Conservation (phyloP, 2,888 invertebrate genomes). For the Eupithecia abbreviata region DNA sequence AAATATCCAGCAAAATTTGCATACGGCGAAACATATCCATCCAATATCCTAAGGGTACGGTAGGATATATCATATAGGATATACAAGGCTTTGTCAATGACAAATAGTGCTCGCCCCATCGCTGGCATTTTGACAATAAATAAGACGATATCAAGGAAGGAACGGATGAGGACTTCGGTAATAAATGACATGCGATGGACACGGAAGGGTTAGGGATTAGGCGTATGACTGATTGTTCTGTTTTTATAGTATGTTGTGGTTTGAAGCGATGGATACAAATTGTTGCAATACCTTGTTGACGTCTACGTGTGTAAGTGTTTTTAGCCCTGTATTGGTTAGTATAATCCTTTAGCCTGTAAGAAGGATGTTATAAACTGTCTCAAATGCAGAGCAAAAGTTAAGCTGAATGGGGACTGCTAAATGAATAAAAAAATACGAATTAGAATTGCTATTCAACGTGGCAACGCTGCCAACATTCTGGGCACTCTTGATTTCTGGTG, state of each 20-base stretch:
- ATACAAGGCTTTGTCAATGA: constrained; percentile 78
- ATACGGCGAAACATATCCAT: constrained; percentile 53
- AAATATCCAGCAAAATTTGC: constrained; percentile 44
- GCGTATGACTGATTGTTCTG: constrained; percentile 65
- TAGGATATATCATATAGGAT: constrained; percentile 45
- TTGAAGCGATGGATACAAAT: constrained; percentile 7
- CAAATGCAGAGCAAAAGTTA: background rate
- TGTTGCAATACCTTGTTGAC: constrained; percentile 1
- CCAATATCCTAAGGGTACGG: constrained; percentile 57
- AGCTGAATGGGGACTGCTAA: too few species aligned
- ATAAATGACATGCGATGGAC: constrained; percentile 81
- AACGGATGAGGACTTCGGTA: constrained; percentile 64
- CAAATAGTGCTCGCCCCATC: constrained; percentile 77
- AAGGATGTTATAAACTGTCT: background rate
- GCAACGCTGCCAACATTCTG: too few species aligned
- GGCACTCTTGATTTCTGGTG: too few species aligned
- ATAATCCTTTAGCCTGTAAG: background rate
- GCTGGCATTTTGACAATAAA: constrained; percentile 82
- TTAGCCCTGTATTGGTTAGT: background rate
- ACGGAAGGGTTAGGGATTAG: constrained; percentile 73
- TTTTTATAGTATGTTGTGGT: constrained; percentile 38
- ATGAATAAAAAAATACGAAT: too few species aligned
- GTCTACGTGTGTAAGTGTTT: background rate
- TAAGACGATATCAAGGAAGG: constrained; percentile 77
- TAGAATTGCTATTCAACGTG: too few species aligned